Conservation (phyloP, 2,888 invertebrate genomes). For the Smittia aterrima region DNA sequence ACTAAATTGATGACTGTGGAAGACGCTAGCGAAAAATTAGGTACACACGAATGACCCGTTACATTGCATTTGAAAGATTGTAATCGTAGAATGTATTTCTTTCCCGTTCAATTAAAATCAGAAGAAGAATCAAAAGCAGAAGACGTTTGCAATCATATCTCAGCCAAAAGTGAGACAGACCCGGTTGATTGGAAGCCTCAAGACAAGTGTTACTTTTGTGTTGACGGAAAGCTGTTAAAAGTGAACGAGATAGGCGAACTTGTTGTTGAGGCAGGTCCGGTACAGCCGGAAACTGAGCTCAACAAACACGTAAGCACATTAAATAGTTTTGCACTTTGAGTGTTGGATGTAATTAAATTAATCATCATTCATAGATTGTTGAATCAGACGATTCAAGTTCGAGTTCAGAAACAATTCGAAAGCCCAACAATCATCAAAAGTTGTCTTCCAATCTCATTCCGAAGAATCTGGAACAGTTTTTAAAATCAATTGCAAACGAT, state of each 20-base stretch:
- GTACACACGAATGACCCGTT: constrained; percentile 4
- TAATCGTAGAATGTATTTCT: not conserved
- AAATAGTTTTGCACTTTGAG: not conserved
- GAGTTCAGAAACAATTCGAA: constrained; percentile 26
- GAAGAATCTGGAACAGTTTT: constrained; percentile 43
- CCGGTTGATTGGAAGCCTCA: constrained; percentile 77
- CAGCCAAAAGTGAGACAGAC: constrained; percentile 5
- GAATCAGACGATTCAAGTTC: constrained; percentile 40
- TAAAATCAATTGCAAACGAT: constrained; percentile 45
- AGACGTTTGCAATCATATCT: constrained; percentile 13
- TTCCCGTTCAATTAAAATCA: constrained; percentile 37
- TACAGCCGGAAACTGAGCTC: constrained; percentile 50
- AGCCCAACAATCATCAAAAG: not conserved
- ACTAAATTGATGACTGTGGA: constrained; percentile 41
- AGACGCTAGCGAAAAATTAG: constrained; percentile 41
- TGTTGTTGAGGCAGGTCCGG: constrained; percentile 54
- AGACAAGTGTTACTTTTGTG: constrained; percentile 82
- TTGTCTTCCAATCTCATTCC: not conserved
- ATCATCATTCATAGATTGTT: constrained; percentile 25
- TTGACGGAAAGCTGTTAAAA: constrained; percentile 66
- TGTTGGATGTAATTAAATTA: not conserved
- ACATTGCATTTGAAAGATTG: constrained; percentile 17
- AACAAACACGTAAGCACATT: constrained; percentile 47
- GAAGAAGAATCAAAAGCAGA: constrained; percentile 30
- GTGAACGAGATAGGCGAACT: constrained; percentile 55